Base-by-base conservation (phyloP, 2,888 invertebrate genomes). In the Hemistola chrysoprasaria region DNA sequence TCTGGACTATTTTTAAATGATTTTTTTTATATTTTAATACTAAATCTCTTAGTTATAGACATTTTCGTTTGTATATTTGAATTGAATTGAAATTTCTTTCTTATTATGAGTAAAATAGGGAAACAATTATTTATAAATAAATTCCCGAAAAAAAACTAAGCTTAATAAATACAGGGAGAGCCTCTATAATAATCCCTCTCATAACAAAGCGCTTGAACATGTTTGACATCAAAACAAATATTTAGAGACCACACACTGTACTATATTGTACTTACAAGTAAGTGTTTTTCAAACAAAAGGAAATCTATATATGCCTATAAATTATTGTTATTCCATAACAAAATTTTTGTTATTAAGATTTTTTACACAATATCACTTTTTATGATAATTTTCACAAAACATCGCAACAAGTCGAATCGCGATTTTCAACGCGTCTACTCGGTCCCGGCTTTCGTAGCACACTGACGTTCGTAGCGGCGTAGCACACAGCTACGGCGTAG, bases 381-480 rank as follows among this genome's bases (percentile, higher is more conserved):
- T 38, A 6, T 29, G 5, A 16, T 33, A 26, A 22, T 20, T 22
- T 35, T 37, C 34, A 40, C n/a, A 52, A 61, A 40, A 47, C 53
- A 60, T 65, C 59, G 64, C 62, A 65, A 66, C 65, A 67, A 65
- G 56, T 66, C 65, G 47, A 37, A 37, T 31, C 26, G 40, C 31
- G 33, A 49, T 27, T 42, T 32, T 26, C 23, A 2, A 22, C 37
- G 29, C 26, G 39, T 59, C 74, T 59, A 62, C 43, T 32, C 54
- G 67, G 66, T 64, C 49, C 57, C 66, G 65, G 53, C 56, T 48
- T 57, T 56, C 76, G 79, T 78, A 80, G 81, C 73, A 49, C 40
- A 53, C 52, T 53, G 49, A 25, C 35, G 44, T 30, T 40, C 30
- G 22, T 38, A 44, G 43, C 37, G 0, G 1, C 25, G 40, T 34